A percentile compares a stretch with the other conserved stretches of the same genome.
phyloP scores from a whole-genome alignment of 1,140 invertebrate species.

The Drusus annulatus region DNA sequence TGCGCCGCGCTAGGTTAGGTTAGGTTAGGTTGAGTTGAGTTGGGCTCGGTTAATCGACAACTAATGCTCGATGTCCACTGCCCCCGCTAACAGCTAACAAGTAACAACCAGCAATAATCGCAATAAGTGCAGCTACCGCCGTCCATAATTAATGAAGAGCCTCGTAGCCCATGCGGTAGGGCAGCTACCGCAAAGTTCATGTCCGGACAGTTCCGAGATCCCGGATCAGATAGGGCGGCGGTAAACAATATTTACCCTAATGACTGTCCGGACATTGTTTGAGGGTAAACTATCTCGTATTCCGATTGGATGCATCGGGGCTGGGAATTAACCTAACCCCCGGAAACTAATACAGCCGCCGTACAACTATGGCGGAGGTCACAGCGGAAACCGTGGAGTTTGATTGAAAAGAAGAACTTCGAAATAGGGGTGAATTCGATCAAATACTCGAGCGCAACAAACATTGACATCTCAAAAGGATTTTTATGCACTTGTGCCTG shows the following conservation, averaged over 20 bases:
- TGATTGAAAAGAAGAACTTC: neutral
- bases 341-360: no score
- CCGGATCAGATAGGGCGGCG: conserved; percentile 42
- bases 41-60: neutral
- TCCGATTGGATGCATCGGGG: no score
- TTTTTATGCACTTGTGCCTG: no score
- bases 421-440: neutral
- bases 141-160: conserved; percentile 54
- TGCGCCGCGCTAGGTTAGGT: neutral
- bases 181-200: conserved; percentile 13
- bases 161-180: neutral
- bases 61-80: neutral
- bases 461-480: no score
- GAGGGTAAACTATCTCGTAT: neutral
- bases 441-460: no score
- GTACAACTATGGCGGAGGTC: neutral
- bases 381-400: conserved; percentile 5
- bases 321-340: no score
- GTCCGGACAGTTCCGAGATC: conserved; percentile 12
- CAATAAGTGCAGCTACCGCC: conserved; percentile 10
- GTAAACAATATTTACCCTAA: conserved; percentile 59
- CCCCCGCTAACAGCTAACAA: conserved; percentile 12
- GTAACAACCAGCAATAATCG: neutral
- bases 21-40: neutral
- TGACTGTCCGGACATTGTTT: conserved; percentile 53